phyloP scores from a whole-genome alignment of 2,113 vertebrate species.

The Rynchops niger region DNA sequence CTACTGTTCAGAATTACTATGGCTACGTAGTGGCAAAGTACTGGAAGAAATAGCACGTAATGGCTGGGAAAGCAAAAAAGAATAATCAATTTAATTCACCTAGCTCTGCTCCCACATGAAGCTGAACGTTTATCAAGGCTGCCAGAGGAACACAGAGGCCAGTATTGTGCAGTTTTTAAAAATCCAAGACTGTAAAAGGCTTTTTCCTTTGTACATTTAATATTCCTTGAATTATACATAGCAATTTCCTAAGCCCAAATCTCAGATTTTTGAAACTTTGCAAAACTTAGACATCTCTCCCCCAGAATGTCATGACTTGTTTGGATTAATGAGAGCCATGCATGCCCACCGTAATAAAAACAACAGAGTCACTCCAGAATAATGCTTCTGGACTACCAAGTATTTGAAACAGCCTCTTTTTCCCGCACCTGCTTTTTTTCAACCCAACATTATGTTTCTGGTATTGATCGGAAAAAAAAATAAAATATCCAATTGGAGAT shows the following conservation, averaged over 20 bases:
- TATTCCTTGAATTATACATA: neutral
- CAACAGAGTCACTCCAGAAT: neutral
- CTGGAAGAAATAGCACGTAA: accelerated
- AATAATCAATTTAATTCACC: neutral
- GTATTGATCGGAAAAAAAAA: neutral
- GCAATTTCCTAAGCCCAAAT: neutral
- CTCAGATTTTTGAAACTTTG: neutral
- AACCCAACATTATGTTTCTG: neutral
- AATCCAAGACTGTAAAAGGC: neutral
- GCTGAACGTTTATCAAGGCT: neutral
- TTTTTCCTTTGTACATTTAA: neutral
- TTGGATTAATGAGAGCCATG: neutral
- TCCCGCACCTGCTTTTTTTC: neutral
- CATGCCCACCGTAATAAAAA: neutral
- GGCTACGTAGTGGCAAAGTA: neutral
- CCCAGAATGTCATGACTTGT: neutral
- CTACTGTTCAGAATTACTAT: neutral
- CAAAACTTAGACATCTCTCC: neutral
- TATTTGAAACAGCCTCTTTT: neutral
- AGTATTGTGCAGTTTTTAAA: neutral
- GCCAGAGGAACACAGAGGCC: neutral
- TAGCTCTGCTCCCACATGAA: neutral
- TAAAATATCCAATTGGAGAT: accelerated
- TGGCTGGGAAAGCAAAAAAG: neutral
- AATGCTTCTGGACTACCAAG: neutral